phyloP scores from a whole-genome alignment of 2,797 vertebrate species.

The Salmo trutta region DNA sequence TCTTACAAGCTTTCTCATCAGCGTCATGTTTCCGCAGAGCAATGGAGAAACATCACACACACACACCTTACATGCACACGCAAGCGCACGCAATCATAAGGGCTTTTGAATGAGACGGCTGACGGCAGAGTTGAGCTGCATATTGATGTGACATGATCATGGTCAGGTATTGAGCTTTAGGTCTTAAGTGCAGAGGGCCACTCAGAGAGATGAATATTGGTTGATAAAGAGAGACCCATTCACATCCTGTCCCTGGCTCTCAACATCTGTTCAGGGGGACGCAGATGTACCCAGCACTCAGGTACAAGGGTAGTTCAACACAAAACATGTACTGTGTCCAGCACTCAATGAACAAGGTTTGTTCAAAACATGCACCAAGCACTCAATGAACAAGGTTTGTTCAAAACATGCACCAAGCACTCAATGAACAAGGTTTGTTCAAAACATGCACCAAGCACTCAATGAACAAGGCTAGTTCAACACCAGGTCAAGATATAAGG shows the following conservation, averaged over 20 bases:
- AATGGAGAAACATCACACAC: neutral
- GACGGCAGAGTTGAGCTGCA: too few relatives aligned
- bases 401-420: neutral
- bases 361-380: neutral
- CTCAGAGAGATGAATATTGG: neutral
- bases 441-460: neutral
- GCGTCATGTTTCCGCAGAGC: neutral
- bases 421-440: neutral
- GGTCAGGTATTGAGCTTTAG: too few relatives aligned
- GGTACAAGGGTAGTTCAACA: neutral
- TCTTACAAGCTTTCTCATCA: neutral
- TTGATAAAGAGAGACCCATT: neutral
- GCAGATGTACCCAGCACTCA: neutral
- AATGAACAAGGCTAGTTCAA: neutral
- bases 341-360: neutral
- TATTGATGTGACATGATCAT: too few relatives aligned
- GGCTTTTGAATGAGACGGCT: neutral
- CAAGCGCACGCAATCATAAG: neutral
- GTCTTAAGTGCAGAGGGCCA: neutral
- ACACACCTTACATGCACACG: neutral
- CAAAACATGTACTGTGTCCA: neutral
- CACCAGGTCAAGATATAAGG: neutral
- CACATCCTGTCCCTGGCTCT: neutral
- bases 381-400: neutral
- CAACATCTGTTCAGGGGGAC: neutral